phyloP scores from a whole-genome alignment of 2,113 vertebrate genomes.

The Gracilinanus agilis region DNA sequence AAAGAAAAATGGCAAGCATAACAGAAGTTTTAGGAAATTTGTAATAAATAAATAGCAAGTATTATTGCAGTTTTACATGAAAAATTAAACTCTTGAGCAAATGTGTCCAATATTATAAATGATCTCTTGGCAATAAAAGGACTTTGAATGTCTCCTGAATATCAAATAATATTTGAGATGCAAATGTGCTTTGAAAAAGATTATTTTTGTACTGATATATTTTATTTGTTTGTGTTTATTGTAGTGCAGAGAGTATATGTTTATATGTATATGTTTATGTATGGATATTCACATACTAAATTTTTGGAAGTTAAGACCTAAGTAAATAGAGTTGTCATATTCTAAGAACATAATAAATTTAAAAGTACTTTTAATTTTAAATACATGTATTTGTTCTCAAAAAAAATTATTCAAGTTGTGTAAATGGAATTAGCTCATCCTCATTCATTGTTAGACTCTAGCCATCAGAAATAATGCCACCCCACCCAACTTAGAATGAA shows the following conservation, averaged over 20 bases:
- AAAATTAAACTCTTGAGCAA: background rate
- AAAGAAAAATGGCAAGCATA: background rate
- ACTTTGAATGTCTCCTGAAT: background rate
- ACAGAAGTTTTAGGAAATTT: background rate
- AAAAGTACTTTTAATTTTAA: background rate
- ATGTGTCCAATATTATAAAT: background rate
- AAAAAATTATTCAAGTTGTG: background rate
- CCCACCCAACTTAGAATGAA: too few relatives aligned
- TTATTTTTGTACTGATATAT: background rate
- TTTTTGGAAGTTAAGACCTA: background rate
- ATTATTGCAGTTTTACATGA: background rate
- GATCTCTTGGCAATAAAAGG: background rate
- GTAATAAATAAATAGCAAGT: background rate
- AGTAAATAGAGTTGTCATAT: background rate
- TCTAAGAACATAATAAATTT: background rate
- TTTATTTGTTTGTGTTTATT: too few relatives aligned
- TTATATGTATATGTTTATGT: background rate
- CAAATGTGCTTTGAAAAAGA: background rate
- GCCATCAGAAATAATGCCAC: too few relatives aligned
- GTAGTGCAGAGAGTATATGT: too few relatives aligned
- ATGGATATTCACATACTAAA: background rate
- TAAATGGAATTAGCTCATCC: too few relatives aligned
- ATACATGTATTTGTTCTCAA: background rate
- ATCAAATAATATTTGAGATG: background rate
- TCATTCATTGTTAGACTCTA: too few relatives aligned